These are phyloP conservation scores for Neolamprologus cancellatus DNA, from an alignment of 2,113 vertebrate species.

Conservation along the genomic window DNA sequence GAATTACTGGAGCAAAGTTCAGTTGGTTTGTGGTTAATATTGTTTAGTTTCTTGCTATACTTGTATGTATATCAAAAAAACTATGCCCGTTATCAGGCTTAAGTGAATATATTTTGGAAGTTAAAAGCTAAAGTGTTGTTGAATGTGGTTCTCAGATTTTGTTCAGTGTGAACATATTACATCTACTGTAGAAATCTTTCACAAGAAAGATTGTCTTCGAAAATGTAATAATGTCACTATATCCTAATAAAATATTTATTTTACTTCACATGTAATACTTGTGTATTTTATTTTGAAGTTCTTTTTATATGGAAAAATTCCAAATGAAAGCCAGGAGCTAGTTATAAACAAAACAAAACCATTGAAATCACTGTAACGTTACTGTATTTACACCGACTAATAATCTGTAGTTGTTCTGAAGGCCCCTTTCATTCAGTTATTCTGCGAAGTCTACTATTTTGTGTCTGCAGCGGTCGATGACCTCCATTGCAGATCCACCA, in stretches of 20 bases:
- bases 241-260: conserved; percentile 55
- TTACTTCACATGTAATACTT: conserved; percentile 11
- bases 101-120: conserved; percentile 1
- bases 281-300: neutral
- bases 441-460: conserved; percentile 23
- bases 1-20: neutral
- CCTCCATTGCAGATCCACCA: conserved; percentile 55
- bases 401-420: neutral
- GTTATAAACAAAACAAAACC: neutral
- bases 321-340: neutral
- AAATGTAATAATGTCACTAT: conserved; percentile 13
- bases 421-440: conserved; percentile 39
- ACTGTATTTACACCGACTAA: neutral
- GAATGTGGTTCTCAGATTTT: neutral
- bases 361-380: neutral
- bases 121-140: neutral
- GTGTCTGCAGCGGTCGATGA: conserved; percentile 43
- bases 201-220: neutral
- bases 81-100: neutral
- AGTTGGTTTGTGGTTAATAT: neutral
- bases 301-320: neutral
- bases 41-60: neutral
- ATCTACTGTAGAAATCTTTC: neutral
- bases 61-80: neutral
- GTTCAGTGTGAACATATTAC: neutral